Evolutionary conservation across 2,888 invertebrate species (phyloP), one percentile per base, ranked within the genome.

Genomic region (Noctua comes): DNA sequence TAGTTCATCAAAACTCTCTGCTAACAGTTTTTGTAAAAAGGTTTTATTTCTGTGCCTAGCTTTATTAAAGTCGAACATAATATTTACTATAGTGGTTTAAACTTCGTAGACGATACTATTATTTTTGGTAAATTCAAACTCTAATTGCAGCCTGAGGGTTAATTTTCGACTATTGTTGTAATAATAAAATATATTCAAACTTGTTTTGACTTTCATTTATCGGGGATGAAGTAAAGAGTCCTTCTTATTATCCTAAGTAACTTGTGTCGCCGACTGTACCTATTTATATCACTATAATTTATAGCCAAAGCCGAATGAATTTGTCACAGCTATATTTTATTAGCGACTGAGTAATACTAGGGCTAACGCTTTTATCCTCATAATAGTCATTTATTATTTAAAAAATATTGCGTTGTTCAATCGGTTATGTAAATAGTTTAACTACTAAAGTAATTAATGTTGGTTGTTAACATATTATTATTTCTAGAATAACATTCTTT

Each of bases 311-410:
- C 69, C 54, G 74, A 84, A 85, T 78, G 74, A 78, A 78, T 84
- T 84, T 85, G 77, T 84, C 68, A 82, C 64, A 74, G 73, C 64
- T 68, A 77, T 36, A 81, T 76, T 80, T 73, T 80, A 80, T 76
- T 65, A 80, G 68, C 72, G 51, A 51, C 64, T 11, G 36, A 59
- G 51, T 85, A 85, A 84, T 77, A 77, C 82, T 68, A 27, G 59
- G 31, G n/a, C 48, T 27, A 31, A 16, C n/a, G 68, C 54, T 69
- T 68, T 59, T 46, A 64, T 64, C 64, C 46, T 68, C 85, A 83
- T 72, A 43, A 21, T 7, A 68, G 64, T 74, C 5, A 77, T 74
- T 80, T 64, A 68, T 64, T 65, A 10, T 65, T 73, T 27, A 4
- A 40, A 79, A 76, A 76, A 62, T 73, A 54, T 46, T 36, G 66